These are phyloP conservation scores for Monodelphis domestica DNA, from an alignment of 2,797 vertebrate species.

Conservation along the genomic window DNA sequence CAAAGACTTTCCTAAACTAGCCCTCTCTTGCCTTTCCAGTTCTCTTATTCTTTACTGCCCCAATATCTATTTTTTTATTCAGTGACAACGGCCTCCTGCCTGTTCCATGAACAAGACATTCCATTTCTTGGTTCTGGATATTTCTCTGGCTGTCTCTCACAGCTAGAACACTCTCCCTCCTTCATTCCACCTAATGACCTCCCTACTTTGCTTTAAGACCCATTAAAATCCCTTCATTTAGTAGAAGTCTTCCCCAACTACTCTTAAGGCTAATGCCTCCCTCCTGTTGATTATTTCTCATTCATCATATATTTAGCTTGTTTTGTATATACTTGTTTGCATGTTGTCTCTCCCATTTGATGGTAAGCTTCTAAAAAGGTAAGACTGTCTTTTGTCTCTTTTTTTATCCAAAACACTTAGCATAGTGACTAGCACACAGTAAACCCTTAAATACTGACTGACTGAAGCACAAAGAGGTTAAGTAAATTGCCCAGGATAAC, in stretches of 20 bases:
- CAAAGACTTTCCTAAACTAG: not conserved
- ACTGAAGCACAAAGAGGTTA: not conserved
- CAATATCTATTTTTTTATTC: not conserved
- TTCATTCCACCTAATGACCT: not conserved
- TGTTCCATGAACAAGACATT: not conserved
- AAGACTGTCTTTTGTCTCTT: not conserved
- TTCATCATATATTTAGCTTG: not conserved
- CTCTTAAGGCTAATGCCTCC: not conserved
- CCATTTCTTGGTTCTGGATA: not conserved
- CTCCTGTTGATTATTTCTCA: not conserved
- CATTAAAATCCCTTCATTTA: not conserved
- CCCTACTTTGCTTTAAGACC: not conserved
- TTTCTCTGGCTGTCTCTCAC: not conserved
- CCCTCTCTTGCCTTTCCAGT: not conserved
- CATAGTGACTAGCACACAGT: not conserved
- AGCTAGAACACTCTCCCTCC: not conserved
- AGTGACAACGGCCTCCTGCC: not conserved
- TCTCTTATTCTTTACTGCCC: not conserved
- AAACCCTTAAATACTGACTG: not conserved
- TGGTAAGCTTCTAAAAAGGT: not conserved
- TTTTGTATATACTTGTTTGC: not conserved
- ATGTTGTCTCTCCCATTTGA: not conserved
- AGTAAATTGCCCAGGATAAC: not conserved
- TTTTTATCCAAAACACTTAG: not conserved
- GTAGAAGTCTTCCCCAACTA: not conserved